These are phyloP conservation scores for Chrysina gloriosa DNA, from an alignment of 2,888 invertebrate species.

Conservation along the genomic window DNA sequence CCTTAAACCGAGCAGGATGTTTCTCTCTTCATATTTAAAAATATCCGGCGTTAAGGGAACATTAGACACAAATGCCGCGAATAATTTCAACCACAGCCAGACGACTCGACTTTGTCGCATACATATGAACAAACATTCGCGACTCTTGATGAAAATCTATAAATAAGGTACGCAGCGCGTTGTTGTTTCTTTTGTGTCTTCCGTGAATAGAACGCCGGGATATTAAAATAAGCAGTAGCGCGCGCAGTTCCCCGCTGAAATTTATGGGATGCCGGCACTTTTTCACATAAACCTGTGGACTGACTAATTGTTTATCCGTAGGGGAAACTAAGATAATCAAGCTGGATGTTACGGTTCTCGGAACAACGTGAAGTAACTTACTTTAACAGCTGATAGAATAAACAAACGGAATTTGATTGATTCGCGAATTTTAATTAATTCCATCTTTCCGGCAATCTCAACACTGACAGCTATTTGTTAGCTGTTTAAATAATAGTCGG, in stretches of 20 bases:
- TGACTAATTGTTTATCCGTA: conserved; percentile 12
- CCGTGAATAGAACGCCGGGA: not conserved
- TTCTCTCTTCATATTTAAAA: too few species aligned
- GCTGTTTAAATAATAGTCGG: too few species aligned
- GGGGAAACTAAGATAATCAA: conserved; percentile 13
- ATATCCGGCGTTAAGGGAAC: too few species aligned
- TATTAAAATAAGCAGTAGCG: not conserved
- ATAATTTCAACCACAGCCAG: too few species aligned
- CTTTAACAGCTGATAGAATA: conserved; percentile 1
- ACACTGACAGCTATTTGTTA: too few species aligned
- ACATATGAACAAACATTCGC: too few species aligned
- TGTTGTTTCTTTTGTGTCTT: conserved; percentile 2
- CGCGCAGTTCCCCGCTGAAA: conserved; percentile 7
- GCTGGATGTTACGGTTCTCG: not conserved
- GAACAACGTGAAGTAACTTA: not conserved
- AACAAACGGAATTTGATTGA: not conserved
- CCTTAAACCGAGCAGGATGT: too few species aligned
- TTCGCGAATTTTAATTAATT: too few species aligned
- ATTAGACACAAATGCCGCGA: too few species aligned
- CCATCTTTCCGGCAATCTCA: too few species aligned
- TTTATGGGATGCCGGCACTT: conserved; percentile 12
- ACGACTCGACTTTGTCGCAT: too few species aligned
- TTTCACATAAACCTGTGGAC: conserved; percentile 7
- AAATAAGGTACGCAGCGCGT: not conserved
- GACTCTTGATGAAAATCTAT: not conserved